Evolutionary conservation across 2,888 invertebrate species (phyloP).

Genomic region (Ecliptopera silaceata): DNA sequence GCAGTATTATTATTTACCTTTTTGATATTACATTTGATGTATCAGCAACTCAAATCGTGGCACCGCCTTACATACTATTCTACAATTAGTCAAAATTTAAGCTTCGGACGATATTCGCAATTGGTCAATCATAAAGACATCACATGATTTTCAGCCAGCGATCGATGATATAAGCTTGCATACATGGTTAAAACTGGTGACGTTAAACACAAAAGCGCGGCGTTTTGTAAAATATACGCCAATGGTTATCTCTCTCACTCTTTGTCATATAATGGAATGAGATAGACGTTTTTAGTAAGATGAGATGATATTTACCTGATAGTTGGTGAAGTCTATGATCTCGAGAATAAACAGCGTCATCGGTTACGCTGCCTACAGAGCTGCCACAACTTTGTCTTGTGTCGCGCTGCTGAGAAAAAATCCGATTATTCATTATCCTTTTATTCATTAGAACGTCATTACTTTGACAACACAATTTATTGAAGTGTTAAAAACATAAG

Average conservation of each 20-base stretch:
- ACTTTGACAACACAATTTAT: too few relatives aligned
- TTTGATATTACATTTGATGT: too few relatives aligned
- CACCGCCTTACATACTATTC: neutral
- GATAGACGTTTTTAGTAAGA: constrained; percentile 2
- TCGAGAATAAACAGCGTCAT: constrained; percentile 71
- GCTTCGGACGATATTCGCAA: neutral
- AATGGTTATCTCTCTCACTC: constrained; percentile 9
- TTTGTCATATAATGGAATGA: neutral
- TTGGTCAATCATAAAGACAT: constrained; percentile 10
- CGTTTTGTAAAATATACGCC: constrained; percentile 18
- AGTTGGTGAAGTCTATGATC: constrained; percentile 69
- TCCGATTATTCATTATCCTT: neutral
- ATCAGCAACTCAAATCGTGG: too few relatives aligned
- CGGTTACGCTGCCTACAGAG: constrained; percentile 71
- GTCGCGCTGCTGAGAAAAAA: constrained; percentile 57
- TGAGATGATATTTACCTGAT: constrained; percentile 54
- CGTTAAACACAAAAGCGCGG: constrained; percentile 39
- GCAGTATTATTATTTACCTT: too few relatives aligned
- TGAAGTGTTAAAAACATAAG: too few relatives aligned
- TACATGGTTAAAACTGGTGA: constrained; percentile 36
- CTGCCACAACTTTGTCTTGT: constrained; percentile 76
- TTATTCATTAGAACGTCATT: too few relatives aligned
- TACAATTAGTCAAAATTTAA: neutral
- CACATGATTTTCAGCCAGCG: constrained; percentile 5
- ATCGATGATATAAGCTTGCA: constrained; percentile 32